Percentiles rank a stretch among this genome's conserved stretches.
Conservation (phyloP, 1,140 invertebrate genomes). For the Neotoxoptera formosana region DNA sequence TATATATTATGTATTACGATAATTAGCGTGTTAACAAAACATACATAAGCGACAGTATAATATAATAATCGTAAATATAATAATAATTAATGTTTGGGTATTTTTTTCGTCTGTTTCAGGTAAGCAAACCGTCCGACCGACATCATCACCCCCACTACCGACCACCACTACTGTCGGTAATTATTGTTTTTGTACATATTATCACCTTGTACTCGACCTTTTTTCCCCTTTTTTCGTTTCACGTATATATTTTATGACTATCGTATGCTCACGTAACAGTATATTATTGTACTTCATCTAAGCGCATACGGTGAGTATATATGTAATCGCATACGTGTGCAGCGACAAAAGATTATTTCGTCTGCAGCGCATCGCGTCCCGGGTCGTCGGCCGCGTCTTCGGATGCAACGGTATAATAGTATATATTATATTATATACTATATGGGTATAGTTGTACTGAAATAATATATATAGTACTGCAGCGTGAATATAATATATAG, state of each 20-base stretch:
- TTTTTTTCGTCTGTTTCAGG: slow-evolving; percentile 29
- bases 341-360: background rate
- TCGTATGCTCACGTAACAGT: background rate
- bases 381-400: background rate
- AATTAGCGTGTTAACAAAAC: slow-evolving; percentile 23
- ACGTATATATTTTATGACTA: background rate
- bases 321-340: background rate
- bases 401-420: slow-evolving; percentile 5
- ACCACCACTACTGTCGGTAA: background rate
- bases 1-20: background rate
- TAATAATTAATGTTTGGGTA: background rate
- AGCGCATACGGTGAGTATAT: background rate
- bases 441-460: background rate
- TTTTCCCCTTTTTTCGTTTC: background rate
- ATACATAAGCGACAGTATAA: background rate
- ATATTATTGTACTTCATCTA: background rate
- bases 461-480: background rate
- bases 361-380: background rate
- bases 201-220: background rate
- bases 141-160: background rate
- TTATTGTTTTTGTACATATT: slow-evolving; percentile 8
- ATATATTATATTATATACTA: background rate
- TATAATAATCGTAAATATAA: slow-evolving; percentile 4
- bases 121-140: background rate
- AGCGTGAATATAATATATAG: background rate